Percentiles rank a stretch among this genome's conserved stretches.
Evolutionary conservation across 2,888 invertebrate genomes (phyloP).

Genomic region (Reticulitermes lucifugus): DNA sequence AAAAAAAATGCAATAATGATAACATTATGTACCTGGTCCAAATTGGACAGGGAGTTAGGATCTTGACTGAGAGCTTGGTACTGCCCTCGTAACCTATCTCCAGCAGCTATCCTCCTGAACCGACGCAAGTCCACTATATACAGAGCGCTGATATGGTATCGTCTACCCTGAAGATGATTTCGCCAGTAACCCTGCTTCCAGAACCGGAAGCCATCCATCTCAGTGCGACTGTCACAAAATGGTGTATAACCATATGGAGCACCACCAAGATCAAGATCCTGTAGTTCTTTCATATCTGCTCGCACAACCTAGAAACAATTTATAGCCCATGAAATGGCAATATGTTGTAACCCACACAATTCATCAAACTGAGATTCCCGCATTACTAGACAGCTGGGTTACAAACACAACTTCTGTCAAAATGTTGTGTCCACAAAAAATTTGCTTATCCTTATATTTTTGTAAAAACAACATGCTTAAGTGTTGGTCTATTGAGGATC

Average conservation of each 20-base stretch:
- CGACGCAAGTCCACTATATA: constrained; percentile 98
- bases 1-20: no score
- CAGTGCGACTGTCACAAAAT: constrained; percentile 96
- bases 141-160: constrained; percentile 95
- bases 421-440: no score
- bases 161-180: constrained; percentile 94
- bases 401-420: no score
- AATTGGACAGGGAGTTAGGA: constrained; percentile 97
- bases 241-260: constrained; percentile 99
- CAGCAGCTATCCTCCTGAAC: constrained; percentile 97
- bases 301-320: constrained; percentile 79
- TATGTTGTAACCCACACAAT: no score
- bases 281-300: constrained; percentile 91
- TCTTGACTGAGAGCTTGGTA: constrained; percentile 99
- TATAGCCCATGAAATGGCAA: neutral
- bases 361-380: no score
- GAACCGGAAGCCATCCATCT: constrained; percentile 99
- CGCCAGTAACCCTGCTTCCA: constrained; percentile 99
- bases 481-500: no score
- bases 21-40: constrained; percentile 73
- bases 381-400: no score
- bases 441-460: no score
- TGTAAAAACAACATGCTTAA: no score
- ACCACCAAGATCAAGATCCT: constrained; percentile 91
- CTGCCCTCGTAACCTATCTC: constrained; percentile 96